A percentile compares a stretch with the other conserved stretches of the same genome.
Evolutionary conservation across 2,888 invertebrate genomes (phyloP).

Genomic region (Brenthis daphne): DNA sequence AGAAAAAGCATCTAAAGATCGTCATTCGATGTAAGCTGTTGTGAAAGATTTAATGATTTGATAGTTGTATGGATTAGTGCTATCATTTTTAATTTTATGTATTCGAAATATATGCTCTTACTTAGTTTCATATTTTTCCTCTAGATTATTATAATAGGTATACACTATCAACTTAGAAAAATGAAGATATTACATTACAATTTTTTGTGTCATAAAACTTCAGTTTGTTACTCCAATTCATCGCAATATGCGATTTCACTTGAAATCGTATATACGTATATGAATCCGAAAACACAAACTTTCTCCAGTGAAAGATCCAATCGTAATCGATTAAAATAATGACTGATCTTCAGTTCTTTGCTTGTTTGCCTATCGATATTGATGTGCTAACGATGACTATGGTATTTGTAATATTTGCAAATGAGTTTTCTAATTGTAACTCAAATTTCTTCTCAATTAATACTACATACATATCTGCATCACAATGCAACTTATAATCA

Average conservation of each 20-base stretch:
- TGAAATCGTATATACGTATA: constrained; percentile 28
- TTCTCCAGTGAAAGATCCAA: constrained; percentile 40
- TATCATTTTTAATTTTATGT: no score
- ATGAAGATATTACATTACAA: constrained; percentile 13
- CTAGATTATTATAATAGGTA: not conserved
- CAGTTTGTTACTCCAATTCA: constrained; percentile 7
- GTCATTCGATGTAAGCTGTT: no score
- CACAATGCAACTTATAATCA: no score
- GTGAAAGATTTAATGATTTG: no score
- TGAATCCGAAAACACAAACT: constrained; percentile 37
- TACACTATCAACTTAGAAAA: not conserved
- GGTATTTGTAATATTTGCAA: not conserved
- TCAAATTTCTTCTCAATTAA: not conserved
- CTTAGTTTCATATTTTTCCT: not conserved
- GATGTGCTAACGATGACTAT: constrained; percentile 13
- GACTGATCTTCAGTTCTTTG: constrained; percentile 30
- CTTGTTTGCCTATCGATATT: constrained; percentile 12
- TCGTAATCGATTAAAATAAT: constrained; percentile 41
- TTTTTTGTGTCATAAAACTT: constrained; percentile 24
- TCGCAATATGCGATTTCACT: constrained; percentile 28
- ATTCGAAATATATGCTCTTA: no score
- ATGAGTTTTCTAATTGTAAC: constrained; percentile 6
- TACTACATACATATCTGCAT: no score
- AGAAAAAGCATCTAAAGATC: no score
- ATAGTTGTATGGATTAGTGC: no score